Base-by-base conservation (phyloP, 2,797 vertebrate genomes). In the Dicrostonyx torquatus region DNA sequence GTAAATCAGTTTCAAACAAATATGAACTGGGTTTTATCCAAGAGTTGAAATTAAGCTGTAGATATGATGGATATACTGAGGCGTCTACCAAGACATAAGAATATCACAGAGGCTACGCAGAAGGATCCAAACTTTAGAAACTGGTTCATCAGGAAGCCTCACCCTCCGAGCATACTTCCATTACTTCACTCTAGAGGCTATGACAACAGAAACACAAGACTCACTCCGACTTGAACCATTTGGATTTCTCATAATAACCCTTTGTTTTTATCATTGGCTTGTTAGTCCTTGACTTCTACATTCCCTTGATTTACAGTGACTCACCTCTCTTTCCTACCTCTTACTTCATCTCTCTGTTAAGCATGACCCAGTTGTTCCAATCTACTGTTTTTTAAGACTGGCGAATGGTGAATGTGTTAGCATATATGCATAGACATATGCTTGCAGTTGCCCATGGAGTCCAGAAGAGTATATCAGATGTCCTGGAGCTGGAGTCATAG, bases 261-360 rank as follows among this genome's bases (percentile, higher is more conserved):
- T 87, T 80, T 75, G 77, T 72, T 70, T 95, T 90, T 84, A 60
- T 20, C 37, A 91, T 66, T 78, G 76, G 18, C 53, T 48, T 86
- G 13, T 50, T 76, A 92, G 53, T 40, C 31, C 90, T 68, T 93
- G 37, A 87, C 86, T 45, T 90, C 64, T n/a, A 34, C 64, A 87
- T 91, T 88, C 22, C 55, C 62, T 64, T 91, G 40, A 48, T 18
- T 87, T 93, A 45, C 84, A 34, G n/a, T 37, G 34, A 92, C 37
- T 93, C 20, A 48, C 9, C 37, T 64, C 26, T 20, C n/a, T 82
- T 75, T 84, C 37, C 37, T 85, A 68, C 55, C n/a, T 6, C 83
- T 90, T 79, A 48, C 24, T 43, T 11, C 87, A 37, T 78, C 90
- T 96, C 73, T 92, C 72, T 70, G 48, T 53, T 29, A 88, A 93